Evolutionary conservation across 2,888 invertebrate species (phyloP).

Genomic region (Rotaria sp.): DNA sequence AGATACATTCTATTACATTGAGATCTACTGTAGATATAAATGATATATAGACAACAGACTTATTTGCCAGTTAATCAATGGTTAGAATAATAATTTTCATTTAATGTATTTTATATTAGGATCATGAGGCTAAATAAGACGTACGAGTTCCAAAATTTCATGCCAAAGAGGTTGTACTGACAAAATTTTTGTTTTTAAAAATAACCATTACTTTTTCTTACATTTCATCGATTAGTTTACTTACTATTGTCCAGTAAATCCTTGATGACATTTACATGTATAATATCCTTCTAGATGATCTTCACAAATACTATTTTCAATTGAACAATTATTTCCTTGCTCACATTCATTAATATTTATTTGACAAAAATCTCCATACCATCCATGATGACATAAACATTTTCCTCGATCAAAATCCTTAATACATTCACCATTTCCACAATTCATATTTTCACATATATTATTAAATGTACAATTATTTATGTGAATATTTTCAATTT

Average conservation of each 20-base stretch:
- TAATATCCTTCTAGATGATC: conserved; percentile 14
- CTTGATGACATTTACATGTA: conserved; percentile 22
- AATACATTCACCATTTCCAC: neutral
- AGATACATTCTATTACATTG: no score
- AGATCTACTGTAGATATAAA: no score
- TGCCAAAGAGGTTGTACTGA: no score
- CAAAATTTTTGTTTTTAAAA: no score
- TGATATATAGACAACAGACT: no score
- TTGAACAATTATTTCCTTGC: conserved; percentile 10
- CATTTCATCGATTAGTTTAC: neutral
- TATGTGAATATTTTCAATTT: conserved; percentile 17
- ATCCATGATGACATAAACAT: neutral
- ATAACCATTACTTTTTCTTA: no score
- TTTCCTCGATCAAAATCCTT: neutral
- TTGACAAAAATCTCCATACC: neutral
- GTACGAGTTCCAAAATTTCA: no score
- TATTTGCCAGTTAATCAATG: no score
- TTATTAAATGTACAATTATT: conserved; percentile 24
- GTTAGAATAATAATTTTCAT: no score
- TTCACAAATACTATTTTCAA: neutral
- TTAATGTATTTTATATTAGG: no score
- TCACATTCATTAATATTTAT: conserved; percentile 9
- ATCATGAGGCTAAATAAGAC: no score
- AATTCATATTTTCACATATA: neutral
- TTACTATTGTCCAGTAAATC: conserved; percentile 21